phyloP scores from a whole-genome alignment of 2,113 vertebrate genomes.

The Lucifuga dentata region DNA sequence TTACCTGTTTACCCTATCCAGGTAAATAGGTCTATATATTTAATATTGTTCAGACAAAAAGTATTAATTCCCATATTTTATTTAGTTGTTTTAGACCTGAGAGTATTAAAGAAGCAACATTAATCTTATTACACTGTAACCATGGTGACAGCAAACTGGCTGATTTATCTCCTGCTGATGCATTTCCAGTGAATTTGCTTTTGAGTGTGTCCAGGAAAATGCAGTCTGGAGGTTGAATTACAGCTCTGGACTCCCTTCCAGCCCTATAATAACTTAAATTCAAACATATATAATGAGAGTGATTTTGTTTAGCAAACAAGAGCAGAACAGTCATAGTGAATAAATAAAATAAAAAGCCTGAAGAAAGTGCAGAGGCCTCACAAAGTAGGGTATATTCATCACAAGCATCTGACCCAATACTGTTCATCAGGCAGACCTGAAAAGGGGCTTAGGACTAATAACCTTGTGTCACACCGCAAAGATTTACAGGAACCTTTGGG shows the following conservation, averaged over 20 bases:
- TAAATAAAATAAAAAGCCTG: slow-evolving; percentile 40
- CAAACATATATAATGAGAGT: slow-evolving; percentile 33
- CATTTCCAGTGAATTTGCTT: slow-evolving; percentile 28
- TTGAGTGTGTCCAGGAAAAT: slow-evolving; percentile 33
- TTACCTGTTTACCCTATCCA: background rate
- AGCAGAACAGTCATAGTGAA: slow-evolving; percentile 29
- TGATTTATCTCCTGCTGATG: slow-evolving; percentile 45
- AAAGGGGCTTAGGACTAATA: slow-evolving; percentile 59
- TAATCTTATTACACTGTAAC: slow-evolving; percentile 47
- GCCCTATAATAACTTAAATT: slow-evolving; percentile 34
- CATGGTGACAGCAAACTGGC: slow-evolving; percentile 38
- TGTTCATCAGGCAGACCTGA: slow-evolving; percentile 55
- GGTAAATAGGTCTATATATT: background rate
- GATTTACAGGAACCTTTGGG: slow-evolving; percentile 55
- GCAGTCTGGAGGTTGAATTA: slow-evolving; percentile 50
- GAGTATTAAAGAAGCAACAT: background rate
- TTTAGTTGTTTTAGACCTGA: slow-evolving; percentile 1
- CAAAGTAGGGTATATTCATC: slow-evolving; percentile 63
- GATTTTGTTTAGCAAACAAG: slow-evolving; percentile 42
- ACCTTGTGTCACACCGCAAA: slow-evolving; percentile 36
- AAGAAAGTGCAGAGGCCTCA: slow-evolving; percentile 33
- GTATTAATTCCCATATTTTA: slow-evolving; percentile 6
- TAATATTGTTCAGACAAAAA: slow-evolving; percentile 1
- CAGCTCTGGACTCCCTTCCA: slow-evolving; percentile 3
- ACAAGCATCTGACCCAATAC: slow-evolving; percentile 57